Evolutionary conservation across 2,888 invertebrate species (phyloP).

Genomic region (Amphimallon solstitiale): DNA sequence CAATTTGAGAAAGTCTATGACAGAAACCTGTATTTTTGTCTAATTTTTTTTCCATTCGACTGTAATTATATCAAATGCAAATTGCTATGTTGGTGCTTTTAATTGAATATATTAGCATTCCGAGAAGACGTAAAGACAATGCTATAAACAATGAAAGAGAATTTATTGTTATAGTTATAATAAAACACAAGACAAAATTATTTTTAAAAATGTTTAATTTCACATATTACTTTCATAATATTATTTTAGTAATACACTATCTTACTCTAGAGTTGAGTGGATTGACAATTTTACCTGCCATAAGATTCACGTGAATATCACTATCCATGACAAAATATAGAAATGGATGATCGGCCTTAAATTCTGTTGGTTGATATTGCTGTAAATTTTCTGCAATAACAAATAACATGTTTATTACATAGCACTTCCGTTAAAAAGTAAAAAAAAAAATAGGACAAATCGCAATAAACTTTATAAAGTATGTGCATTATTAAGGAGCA

Average conservation of each 20-base stretch:
- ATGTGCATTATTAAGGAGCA: slow-evolving; percentile 3
- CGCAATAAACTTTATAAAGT: slow-evolving; percentile 23
- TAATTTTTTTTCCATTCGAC: no score
- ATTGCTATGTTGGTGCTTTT: no score
- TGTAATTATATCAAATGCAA: no score
- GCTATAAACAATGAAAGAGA: no score
- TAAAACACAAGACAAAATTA: neutral
- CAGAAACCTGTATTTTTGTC: no score
- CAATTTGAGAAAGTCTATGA: no score
- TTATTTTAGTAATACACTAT: slow-evolving; percentile 59
- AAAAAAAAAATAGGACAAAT: slow-evolving; percentile 34
- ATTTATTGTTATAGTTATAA: no score
- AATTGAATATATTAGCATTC: no score
- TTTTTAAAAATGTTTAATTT: slow-evolving; percentile 2
- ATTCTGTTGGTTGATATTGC: slow-evolving; percentile 70
- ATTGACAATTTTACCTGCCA: slow-evolving; percentile 85
- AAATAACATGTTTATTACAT: slow-evolving; percentile 19
- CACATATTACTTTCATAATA: neutral
- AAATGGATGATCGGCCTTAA: slow-evolving; percentile 85
- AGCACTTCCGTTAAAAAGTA: slow-evolving; percentile 1
- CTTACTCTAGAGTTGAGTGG: slow-evolving; percentile 84
- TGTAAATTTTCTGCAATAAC: slow-evolving; percentile 61
- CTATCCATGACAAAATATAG: slow-evolving; percentile 87
- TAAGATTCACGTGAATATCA: slow-evolving; percentile 80
- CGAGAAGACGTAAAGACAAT: no score